Evolutionary conservation across 1,140 invertebrate genomes (phyloP).

Genomic region (Trypoxylus dichotomus): DNA sequence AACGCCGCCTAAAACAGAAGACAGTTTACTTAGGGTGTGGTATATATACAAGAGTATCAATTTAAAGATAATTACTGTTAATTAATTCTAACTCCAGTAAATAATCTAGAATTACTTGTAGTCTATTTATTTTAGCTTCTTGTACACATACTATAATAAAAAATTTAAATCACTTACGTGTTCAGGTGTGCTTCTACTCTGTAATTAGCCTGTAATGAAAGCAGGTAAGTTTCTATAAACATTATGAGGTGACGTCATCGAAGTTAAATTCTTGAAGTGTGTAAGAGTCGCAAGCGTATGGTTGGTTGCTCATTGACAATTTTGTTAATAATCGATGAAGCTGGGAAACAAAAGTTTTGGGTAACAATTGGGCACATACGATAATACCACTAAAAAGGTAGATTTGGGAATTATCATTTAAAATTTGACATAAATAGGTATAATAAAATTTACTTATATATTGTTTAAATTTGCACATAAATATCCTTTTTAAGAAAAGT

Average conservation of each 20-base stretch:
- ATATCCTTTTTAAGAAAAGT: no score
- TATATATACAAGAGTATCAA: background rate
- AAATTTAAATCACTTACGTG: slow-evolving; percentile 14
- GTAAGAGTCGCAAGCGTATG: background rate
- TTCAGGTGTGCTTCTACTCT: slow-evolving; percentile 8
- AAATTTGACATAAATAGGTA: no score
- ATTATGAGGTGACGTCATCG: background rate
- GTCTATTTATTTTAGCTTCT: background rate
- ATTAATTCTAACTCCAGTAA: background rate
- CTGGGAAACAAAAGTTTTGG: no score
- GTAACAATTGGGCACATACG: no score
- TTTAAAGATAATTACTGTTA: background rate
- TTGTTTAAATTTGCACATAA: no score
- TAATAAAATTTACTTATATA: no score
- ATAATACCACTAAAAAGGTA: no score
- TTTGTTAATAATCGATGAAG: background rate
- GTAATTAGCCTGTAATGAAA: background rate
- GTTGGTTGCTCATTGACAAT: background rate
- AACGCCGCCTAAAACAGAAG: background rate
- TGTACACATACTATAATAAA: background rate
- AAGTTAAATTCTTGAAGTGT: background rate
- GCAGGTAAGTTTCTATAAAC: background rate
- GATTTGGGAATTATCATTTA: no score
- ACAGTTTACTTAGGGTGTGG: slow-evolving; percentile 17
- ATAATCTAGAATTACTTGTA: no score